Evolutionary conservation across 2,113 vertebrate species (phyloP).

Genomic region (Eclectus roratus): DNA sequence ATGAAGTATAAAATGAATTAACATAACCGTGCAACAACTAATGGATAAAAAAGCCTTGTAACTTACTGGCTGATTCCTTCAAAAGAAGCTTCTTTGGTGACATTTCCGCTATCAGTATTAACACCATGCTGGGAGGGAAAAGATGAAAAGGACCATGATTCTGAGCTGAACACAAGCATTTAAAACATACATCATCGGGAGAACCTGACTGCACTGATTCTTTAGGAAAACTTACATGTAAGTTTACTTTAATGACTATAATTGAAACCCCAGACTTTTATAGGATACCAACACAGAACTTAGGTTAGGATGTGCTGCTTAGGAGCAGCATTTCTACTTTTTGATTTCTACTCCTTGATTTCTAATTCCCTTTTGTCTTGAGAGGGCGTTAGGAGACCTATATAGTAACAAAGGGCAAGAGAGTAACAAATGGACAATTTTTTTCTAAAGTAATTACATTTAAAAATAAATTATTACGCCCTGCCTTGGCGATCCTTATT

Average conservation of each 20-base stretch:
- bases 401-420: background rate
- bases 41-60: background rate
- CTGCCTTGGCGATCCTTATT: background rate
- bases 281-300: background rate
- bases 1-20: background rate
- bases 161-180: background rate
- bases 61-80: slow-evolving; percentile 94
- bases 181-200: background rate
- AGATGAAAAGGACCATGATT: background rate
- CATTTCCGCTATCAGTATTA: slow-evolving; percentile 90
- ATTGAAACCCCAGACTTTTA: background rate
- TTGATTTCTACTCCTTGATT: background rate
- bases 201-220: background rate
- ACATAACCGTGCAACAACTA: background rate
- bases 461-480: background rate
- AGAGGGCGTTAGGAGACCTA: background rate
- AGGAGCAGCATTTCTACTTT: background rate
- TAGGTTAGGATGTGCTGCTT: background rate
- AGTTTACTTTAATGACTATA: background rate
- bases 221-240: background rate
- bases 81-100: slow-evolving; percentile 89
- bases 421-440: background rate
- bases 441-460: background rate
- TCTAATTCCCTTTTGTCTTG: background rate
- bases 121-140: slow-evolving; percentile 77